Percentiles rank a stretch among this genome's conserved stretches.
Conservation (phyloP, 2,888 invertebrate species). For the Erebia aethiops region DNA sequence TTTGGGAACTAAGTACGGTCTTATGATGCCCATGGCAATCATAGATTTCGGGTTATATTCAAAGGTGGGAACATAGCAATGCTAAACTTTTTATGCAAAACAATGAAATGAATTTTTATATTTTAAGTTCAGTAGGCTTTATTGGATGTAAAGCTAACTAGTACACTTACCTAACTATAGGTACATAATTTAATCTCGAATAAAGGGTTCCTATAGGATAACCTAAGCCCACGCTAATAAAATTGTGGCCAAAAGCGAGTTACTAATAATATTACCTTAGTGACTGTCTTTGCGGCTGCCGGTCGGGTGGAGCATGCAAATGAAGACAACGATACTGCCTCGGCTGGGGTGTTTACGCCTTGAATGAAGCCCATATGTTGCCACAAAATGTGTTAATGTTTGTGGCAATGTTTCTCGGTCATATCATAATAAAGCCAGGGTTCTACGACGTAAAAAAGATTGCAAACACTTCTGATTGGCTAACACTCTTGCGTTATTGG, state of each 20-base stretch:
- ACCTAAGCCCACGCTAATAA: too few species aligned
- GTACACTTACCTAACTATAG: too few species aligned
- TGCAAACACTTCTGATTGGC: neutral
- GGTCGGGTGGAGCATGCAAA: constrained; percentile 68
- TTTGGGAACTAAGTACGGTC: constrained; percentile 14
- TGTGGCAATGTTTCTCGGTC: constrained; percentile 67
- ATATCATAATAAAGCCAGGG: neutral
- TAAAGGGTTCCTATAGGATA: neutral
- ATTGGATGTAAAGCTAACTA: neutral
- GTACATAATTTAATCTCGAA: too few species aligned
- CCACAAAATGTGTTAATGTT: constrained; percentile 67
- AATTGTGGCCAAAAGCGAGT: neutral
- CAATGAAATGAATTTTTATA: too few species aligned
- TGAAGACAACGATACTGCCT: constrained; percentile 66
- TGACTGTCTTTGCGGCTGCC: constrained; percentile 57
- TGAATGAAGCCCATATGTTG: constrained; percentile 63
- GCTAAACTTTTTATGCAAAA: too few species aligned
- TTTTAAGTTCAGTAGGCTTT: too few species aligned
- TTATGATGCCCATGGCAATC: constrained; percentile 5
- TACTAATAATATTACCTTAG: constrained; percentile 47
- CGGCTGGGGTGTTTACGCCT: constrained; percentile 66
- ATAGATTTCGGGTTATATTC: neutral
- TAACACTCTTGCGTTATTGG: too few species aligned
- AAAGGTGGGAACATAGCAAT: neutral
- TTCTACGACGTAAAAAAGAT: neutral